A percentile compares a stretch with the other conserved stretches of the same genome.
Evolutionary conservation across 2,797 vertebrate genomes (phyloP).

Genomic region (Alectoris magna): DNA sequence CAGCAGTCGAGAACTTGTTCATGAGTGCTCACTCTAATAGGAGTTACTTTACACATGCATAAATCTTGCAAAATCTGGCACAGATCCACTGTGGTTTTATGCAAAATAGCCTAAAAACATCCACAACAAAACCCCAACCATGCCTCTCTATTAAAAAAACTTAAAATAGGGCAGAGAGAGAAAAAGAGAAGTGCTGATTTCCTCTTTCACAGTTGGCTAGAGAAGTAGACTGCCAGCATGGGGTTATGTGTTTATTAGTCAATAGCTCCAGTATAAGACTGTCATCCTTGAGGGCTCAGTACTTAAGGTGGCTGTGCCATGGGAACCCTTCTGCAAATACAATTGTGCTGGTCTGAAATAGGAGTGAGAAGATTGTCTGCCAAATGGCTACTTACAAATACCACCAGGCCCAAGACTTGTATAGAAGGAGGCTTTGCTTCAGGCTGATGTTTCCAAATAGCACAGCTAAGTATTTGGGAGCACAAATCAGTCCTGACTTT

Average conservation of each 20-base stretch:
- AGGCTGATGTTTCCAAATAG: not conserved
- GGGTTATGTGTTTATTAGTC: not conserved
- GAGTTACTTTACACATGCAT: not conserved
- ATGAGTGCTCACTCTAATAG: not conserved
- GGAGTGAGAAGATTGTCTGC: not conserved
- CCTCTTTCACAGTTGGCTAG: not conserved
- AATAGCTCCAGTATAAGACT: not conserved
- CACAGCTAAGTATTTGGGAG: fast-evolving
- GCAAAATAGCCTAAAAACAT: conserved; percentile 38
- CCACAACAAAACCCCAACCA: not conserved
- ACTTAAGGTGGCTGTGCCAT: fast-evolving
- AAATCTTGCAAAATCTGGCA: conserved; percentile 28
- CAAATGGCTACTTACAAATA: not conserved
- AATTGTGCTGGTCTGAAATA: not conserved
- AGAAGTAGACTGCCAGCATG: not conserved
- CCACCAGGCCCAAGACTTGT: not conserved
- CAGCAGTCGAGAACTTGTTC: not conserved
- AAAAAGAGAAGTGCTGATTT: not conserved
- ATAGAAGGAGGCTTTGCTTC: not conserved
- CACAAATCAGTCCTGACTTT: not conserved
- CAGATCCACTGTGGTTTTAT: conserved; percentile 28
- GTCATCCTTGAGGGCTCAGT: not conserved
- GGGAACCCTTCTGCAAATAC: not conserved
- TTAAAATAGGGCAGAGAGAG: conserved; percentile 6
- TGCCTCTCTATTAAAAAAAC: not conserved